A percentile compares a stretch with the other conserved stretches of the same genome.
phyloP scores from a whole-genome alignment of 2,113 vertebrate species.

The Neomonachus schauinslandi region DNA sequence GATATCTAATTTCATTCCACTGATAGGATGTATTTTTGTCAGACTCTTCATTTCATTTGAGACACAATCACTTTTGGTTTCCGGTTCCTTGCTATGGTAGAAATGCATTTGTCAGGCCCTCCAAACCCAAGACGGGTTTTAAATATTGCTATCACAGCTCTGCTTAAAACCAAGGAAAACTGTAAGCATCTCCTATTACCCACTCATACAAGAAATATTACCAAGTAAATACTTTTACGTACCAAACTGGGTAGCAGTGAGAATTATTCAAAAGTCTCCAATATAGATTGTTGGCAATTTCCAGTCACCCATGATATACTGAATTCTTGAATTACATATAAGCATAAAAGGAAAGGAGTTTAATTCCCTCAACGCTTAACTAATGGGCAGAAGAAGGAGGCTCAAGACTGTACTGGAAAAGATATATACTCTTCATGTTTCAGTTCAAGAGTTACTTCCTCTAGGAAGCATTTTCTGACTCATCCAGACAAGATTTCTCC shows the following conservation, averaged over 20 bases:
- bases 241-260: background rate
- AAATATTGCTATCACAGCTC: constrained; percentile 70
- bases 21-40: constrained; percentile 84
- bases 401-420: background rate
- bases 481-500: background rate
- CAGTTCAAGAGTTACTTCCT: background rate
- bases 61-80: constrained; percentile 66
- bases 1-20: constrained; percentile 86
- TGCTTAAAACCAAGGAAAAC: constrained; percentile 61
- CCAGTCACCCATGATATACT: background rate
- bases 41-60: constrained; percentile 74
- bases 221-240: constrained; percentile 38
- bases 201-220: constrained; percentile 62
- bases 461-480: background rate
- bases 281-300: background rate
- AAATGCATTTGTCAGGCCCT: constrained; percentile 80
- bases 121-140: constrained; percentile 67
- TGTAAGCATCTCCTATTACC: constrained; percentile 55
- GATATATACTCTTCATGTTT: background rate
- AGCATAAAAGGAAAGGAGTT: background rate
- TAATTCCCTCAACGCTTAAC: background rate
- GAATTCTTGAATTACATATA: constrained; percentile 50
- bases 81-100: constrained; percentile 44
- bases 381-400: background rate
- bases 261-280: constrained; percentile 33